Percentiles rank a stretch among this genome's conserved stretches.
Evolutionary conservation across 2,888 invertebrate genomes (phyloP).

Genomic region (Alitta virens): DNA sequence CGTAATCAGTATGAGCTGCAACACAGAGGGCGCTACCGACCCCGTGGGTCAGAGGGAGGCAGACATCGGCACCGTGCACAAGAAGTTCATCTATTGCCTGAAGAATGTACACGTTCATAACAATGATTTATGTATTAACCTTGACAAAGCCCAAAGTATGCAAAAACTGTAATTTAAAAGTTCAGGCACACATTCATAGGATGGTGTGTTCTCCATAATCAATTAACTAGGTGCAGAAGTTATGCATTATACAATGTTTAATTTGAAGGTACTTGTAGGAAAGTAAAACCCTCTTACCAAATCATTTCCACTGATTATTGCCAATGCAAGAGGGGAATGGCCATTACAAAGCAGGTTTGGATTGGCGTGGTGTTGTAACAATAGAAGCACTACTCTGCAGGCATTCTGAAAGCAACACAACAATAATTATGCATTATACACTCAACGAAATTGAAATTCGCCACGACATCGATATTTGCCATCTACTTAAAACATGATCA

Average conservation of each 20-base stretch:
- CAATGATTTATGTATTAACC: not conserved
- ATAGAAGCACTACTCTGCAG: constrained; percentile 44
- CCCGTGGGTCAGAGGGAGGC: constrained; percentile 51
- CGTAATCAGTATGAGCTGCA: constrained; percentile 50
- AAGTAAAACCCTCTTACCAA: constrained; percentile 34
- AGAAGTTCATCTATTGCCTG: constrained; percentile 54
- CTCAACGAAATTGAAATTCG: no score
- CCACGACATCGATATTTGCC: no score
- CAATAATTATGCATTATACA: no score
- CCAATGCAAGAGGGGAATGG: constrained; percentile 52
- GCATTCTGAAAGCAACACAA: constrained; percentile 44
- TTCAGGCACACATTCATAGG: no score
- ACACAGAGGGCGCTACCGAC: constrained; percentile 56
- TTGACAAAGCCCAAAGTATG: no score
- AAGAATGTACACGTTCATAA: not conserved
- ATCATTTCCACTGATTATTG: constrained; percentile 55
- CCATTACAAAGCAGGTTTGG: constrained; percentile 55
- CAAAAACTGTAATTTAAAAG: no score
- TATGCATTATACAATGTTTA: no score
- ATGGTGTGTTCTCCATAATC: no score
- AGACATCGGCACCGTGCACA: constrained; percentile 47
- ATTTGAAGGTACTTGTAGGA: no score
- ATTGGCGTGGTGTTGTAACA: constrained; percentile 52
- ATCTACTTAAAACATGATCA: no score
- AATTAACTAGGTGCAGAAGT: no score